Evolutionary conservation across 2,888 invertebrate genomes (phyloP), one percentile per base, ranked within the genome.

Genomic region (Ariolimax columbianus): DNA sequence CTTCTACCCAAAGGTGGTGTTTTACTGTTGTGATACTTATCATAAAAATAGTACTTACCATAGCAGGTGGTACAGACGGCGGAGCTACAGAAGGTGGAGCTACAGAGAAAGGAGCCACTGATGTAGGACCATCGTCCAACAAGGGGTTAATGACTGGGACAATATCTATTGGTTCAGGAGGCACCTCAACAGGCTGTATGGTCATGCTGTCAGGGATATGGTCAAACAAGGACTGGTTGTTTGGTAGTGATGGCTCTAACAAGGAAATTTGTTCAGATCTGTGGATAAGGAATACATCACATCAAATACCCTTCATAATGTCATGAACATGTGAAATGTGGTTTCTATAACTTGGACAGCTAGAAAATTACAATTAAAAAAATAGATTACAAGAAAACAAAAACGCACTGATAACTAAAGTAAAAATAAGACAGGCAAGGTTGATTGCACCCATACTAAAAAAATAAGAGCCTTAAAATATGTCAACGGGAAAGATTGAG

Each of bases 91-190:
- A 92, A 6, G 90, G 88, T 23, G 91, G 91, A 14, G 90, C 89
- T 0, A 92, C 91, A 63, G 91, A 92, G 86, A 92, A 91, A 9
- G 92, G 92, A 40, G 91, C 91, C 43, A 92, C 91, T 14, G 92
- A 92, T 6, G 91, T 91, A 0, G 92, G 92, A 30, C 91, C 92
- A 63, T 91, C 91, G 47, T 92, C 91, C 83, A 89, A 36, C 79
- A 88, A 81, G n/a, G 89, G 87, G 66, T 87, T 87, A n/a, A 86
- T 86, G 68, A 77, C 83, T 2, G 87, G 87, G 51, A 86, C 86
- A 40, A 86, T 88, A 51, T 81, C 84, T 38, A 89, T 88, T 19
- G 91, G 91, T n/a, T 91, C 91, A 77, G 89, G 89, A 9, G 91
- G 91, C 51, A 92, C 88, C 73, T 91, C 91, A 59, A 90, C 89